phyloP scores from a whole-genome alignment of 2,888 invertebrate species.

The Lasius platythorax region DNA sequence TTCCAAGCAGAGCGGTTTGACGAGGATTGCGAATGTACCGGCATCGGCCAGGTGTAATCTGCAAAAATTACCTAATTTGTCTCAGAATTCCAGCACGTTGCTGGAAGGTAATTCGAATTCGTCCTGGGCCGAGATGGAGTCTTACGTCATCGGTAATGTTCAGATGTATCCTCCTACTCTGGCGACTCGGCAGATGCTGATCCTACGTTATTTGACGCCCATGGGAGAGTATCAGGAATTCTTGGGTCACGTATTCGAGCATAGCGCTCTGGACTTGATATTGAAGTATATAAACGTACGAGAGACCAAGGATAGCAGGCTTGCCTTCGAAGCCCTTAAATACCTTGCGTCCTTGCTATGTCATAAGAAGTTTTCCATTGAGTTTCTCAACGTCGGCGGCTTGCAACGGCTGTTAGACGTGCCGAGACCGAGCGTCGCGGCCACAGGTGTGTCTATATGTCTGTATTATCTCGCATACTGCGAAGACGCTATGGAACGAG shows the following conservation, averaged over 20 bases:
- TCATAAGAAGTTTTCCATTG: slow-evolving; percentile 99
- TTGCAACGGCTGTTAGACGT: slow-evolving; percentile 95
- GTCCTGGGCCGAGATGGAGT: slow-evolving; percentile 96
- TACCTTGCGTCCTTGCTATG: slow-evolving; percentile 97
- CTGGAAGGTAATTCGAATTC: slow-evolving; percentile 89
- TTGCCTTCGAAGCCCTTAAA: slow-evolving; percentile 98
- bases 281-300: slow-evolving; percentile 96
- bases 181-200: slow-evolving; percentile 96
- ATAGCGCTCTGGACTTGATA: slow-evolving; percentile 96
- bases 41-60: slow-evolving; percentile 58
- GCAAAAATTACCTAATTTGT: slow-evolving; percentile 60
- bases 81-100: slow-evolving; percentile 46
- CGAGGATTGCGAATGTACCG: slow-evolving; percentile 56
- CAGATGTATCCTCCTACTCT: slow-evolving; percentile 96
- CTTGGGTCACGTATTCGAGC: slow-evolving; percentile 96
- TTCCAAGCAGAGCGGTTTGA: slow-evolving; percentile 59
- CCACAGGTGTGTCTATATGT: slow-evolving; percentile 98
- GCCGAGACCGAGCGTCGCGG: slow-evolving; percentile 97
- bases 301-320: slow-evolving; percentile 95
- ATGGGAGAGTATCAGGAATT: slow-evolving; percentile 99
- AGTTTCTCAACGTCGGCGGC: slow-evolving; percentile 96
- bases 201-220: slow-evolving; percentile 97
- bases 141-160: slow-evolving; percentile 95
- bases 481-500: slow-evolving; percentile 98
- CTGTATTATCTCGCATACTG: slow-evolving; percentile 98